These are phyloP conservation scores for Amphipoea oculea DNA, from an alignment of 2,888 invertebrate species.

Conservation along the genomic window DNA sequence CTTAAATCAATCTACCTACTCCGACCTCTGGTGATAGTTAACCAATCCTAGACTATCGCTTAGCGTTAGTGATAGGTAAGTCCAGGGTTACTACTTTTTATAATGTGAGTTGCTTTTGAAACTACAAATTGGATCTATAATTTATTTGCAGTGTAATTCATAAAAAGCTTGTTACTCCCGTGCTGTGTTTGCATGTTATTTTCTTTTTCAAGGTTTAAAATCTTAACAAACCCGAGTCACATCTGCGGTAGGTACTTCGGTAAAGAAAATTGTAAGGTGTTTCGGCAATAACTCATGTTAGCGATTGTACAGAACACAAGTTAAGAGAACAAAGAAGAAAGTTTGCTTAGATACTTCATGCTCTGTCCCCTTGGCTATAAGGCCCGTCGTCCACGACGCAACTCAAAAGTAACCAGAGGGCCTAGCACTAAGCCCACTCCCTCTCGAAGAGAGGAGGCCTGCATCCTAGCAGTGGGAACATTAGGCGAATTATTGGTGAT, in stretches of 20 bases:
- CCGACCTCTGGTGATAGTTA: neutral
- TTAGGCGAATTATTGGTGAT: neutral
- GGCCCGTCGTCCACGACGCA: neutral
- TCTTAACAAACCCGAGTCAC: slow-evolving; percentile 38
- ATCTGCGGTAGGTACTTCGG: slow-evolving; percentile 34
- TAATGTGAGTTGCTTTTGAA: neutral
- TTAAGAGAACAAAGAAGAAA: slow-evolving; percentile 59
- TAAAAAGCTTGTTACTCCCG: neutral
- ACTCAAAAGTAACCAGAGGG: neutral
- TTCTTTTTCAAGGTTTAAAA: slow-evolving; percentile 19
- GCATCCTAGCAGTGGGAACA: too few species aligned
- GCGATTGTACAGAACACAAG: slow-evolving; percentile 52
- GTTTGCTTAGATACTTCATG: slow-evolving; percentile 54
- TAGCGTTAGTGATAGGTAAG: neutral
- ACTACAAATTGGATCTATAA: neutral
- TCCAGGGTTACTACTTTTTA: neutral
- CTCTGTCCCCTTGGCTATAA: slow-evolving; percentile 43
- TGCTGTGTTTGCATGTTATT: neutral
- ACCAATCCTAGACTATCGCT: neutral
- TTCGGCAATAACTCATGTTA: slow-evolving; percentile 62
- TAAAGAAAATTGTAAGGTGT: slow-evolving; percentile 51
- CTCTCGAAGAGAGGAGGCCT: too few species aligned
- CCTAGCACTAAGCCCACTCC: neutral
- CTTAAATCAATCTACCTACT: too few species aligned
- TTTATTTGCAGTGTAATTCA: neutral